These are phyloP conservation scores for Leptopterna dolabrata DNA, from an alignment of 2,888 invertebrate species.

Conservation along the genomic window DNA sequence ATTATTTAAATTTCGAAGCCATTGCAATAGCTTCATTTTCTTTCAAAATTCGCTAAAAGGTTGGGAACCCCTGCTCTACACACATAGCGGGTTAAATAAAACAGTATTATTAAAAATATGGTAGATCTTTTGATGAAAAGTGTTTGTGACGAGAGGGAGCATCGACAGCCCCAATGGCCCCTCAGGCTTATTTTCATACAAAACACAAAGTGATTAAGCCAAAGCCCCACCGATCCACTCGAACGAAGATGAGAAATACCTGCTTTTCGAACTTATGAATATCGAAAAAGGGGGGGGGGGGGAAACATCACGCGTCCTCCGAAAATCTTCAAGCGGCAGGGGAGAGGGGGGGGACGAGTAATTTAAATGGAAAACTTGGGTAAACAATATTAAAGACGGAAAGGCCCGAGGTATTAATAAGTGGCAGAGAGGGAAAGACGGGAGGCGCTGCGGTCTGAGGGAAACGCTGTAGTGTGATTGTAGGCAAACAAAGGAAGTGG, in stretches of 20 bases:
- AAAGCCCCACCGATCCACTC: background rate
- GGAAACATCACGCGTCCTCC: background rate
- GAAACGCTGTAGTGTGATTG: constrained; percentile 35
- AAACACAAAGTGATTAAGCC: constrained; percentile 19
- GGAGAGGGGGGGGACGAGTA: background rate
- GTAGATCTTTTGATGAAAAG: background rate
- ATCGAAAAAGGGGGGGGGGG: background rate
- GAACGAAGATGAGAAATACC: background rate
- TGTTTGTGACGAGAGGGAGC: background rate
- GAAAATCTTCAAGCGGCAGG: background rate
- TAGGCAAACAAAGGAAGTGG: constrained; percentile 48
- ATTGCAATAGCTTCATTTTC: too few relatives aligned
- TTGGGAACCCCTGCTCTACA: too few relatives aligned
- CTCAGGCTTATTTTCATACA: background rate
- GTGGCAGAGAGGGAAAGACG: constrained; percentile 13
- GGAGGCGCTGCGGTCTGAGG: background rate
- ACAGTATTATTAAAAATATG: too few relatives aligned
- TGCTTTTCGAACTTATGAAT: constrained; percentile 15
- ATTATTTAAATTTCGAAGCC: too few relatives aligned
- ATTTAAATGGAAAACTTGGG: constrained; percentile 54
- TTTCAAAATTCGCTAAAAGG: too few relatives aligned
- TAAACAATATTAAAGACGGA: constrained; percentile 48
- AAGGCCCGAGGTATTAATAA: constrained; percentile 49
- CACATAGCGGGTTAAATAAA: too few relatives aligned
- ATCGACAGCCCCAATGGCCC: background rate